These are phyloP conservation scores for Camponotus fellah DNA, from an alignment of 2,888 invertebrate genomes.

Conservation along the genomic window DNA sequence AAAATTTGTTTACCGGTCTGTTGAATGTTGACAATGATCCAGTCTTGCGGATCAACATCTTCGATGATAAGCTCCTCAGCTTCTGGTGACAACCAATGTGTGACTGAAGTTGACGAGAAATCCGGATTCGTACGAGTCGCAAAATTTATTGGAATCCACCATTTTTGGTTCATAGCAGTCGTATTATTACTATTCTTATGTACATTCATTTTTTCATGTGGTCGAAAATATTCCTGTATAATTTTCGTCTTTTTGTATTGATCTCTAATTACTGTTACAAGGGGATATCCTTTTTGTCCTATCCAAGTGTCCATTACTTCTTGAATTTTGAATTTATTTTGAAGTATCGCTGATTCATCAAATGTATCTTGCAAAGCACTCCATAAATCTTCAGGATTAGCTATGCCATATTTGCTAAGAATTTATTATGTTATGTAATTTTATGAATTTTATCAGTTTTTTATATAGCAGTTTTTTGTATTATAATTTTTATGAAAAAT, in stretches of 20 bases:
- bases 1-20: constrained; percentile 87
- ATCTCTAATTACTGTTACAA: constrained; percentile 87
- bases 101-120: constrained; percentile 81
- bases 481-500: constrained; percentile 8
- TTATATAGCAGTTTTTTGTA: background rate
- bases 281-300: constrained; percentile 89
- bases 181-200: background rate
- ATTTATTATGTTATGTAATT: constrained; percentile 1
- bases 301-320: constrained; percentile 88
- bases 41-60: constrained; percentile 85
- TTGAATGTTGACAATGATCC: constrained; percentile 89
- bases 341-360: constrained; percentile 29
- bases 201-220: background rate
- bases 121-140: constrained; percentile 77
- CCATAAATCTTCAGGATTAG: constrained; percentile 87
- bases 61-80: constrained; percentile 66
- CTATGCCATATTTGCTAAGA: constrained; percentile 78
- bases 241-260: constrained; percentile 86
- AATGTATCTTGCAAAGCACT: constrained; percentile 58
- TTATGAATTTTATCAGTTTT: background rate
- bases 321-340: constrained; percentile 83
- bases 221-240: constrained; percentile 83
- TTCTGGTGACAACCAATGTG: constrained; percentile 86
- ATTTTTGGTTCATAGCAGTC: constrained; percentile 52
- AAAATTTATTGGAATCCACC: constrained; percentile 81